phyloP scores from a whole-genome alignment of 2,888 invertebrate genomes.

The Oxytorus armatus region DNA sequence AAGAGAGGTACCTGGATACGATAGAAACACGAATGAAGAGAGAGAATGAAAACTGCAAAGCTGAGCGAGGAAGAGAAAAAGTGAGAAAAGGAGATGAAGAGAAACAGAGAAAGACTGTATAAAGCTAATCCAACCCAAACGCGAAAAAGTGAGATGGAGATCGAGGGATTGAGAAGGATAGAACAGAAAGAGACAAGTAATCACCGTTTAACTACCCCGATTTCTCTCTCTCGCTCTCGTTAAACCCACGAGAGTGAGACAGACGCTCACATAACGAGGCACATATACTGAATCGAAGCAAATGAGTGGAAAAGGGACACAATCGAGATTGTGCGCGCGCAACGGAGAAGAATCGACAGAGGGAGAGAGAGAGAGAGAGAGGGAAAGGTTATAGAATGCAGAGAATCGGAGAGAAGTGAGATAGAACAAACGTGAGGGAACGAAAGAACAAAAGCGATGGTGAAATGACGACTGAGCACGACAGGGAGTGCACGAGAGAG shows the following conservation, averaged over 20 bases:
- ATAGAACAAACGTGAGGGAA: slow-evolving; percentile 57
- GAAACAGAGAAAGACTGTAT: neutral
- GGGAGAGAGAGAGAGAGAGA: slow-evolving; percentile 59
- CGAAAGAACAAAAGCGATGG: slow-evolving; percentile 52
- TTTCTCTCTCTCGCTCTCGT: slow-evolving; percentile 32
- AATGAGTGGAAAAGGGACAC: slow-evolving; percentile 34
- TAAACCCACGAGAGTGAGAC: slow-evolving; percentile 43
- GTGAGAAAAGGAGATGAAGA: neutral
- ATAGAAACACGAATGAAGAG: neutral
- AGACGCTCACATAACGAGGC: slow-evolving; percentile 38
- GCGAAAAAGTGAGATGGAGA: slow-evolving; percentile 8
- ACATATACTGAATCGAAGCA: slow-evolving; percentile 22
- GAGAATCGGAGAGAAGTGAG: neutral
- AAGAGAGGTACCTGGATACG: neutral
- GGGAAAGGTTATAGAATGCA: slow-evolving; percentile 3
- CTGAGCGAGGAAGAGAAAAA: neutral
- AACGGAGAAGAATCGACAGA: slow-evolving; percentile 42
- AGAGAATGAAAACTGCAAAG: neutral
- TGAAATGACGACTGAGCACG: slow-evolving; percentile 35
- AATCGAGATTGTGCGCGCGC: slow-evolving; percentile 23
- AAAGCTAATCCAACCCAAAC: neutral
- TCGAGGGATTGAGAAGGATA: slow-evolving; percentile 62
- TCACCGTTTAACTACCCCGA: slow-evolving; percentile 55
- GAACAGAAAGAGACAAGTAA: slow-evolving; percentile 48
- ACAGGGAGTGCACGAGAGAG: slow-evolving; percentile 33